Base-by-base conservation (phyloP, 2,797 vertebrate genomes). In the Nyctibius grandis region DNA sequence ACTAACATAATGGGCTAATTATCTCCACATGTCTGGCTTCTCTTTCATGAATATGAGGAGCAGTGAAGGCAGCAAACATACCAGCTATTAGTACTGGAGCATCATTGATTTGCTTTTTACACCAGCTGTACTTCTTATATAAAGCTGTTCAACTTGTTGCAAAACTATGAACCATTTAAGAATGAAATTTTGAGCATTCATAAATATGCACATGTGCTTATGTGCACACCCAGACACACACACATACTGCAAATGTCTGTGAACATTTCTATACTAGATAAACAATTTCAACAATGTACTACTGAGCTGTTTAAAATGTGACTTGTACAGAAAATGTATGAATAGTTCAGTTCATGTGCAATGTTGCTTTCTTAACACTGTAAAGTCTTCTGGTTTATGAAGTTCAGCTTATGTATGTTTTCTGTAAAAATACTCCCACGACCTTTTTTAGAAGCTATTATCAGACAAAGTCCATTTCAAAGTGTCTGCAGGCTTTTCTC, bases 1-100 rank as follows among this genome's bases (percentile, higher is more conserved):
- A 40, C 38, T 86, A 73, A 88, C 5, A 40, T 91, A 95, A 92
- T 70, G 40, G 73, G 86, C 73, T 91, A 93, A 94, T 95, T 72
- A 72, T 61, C 45, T 92, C 78, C 91, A 88, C 67, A 67, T 31
- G 47, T 92, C 48, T 89, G 61, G 47, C 9, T 92, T 91, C 86
- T 83, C 54, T 95, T 36, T 81, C 91, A 42, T 76, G 42, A 91
- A 89, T 84, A 89, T 51, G 56, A 86, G 72, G 64, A 95, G 61
- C 31, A 78, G 12, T 53, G 40, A 91, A 82, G 65, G 61, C 48
- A 94, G 70, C 26, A 64, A 95, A 77, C n/a, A 64, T n/a, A 36
- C 11, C 57, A 81, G 26, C n/a, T 75, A 29, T 87, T 95, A 74
- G 74, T 93, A 75, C 31, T 74, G 47, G 22, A 51, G 40, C 34